phyloP scores from a whole-genome alignment of 2,797 vertebrate species.

The Kryptolebias ocellatus region DNA sequence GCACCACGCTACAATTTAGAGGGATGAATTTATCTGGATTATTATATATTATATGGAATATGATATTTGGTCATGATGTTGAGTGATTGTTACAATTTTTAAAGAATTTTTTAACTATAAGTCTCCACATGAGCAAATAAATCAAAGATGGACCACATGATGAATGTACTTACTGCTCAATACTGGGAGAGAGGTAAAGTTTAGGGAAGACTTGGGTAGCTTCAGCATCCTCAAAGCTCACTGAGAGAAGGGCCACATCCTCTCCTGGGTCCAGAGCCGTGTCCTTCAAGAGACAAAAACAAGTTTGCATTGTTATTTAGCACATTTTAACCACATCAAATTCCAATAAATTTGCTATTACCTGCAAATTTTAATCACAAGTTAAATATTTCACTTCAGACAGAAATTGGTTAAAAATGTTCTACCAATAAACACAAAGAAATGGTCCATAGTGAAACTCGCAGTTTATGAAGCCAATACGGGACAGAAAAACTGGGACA shows the following conservation, averaged over 20 bases:
- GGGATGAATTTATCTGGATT: no score
- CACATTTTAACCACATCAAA: background rate
- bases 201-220: slow-evolving; percentile 97
- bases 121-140: background rate
- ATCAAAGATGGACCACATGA: background rate
- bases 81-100: no score
- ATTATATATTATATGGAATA: no score
- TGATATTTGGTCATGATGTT: no score
- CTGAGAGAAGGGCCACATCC: slow-evolving; percentile 95
- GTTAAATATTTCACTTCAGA: no score
- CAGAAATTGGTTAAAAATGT: no score
- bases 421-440: no score
- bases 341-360: background rate
- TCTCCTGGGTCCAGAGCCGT: slow-evolving; percentile 96
- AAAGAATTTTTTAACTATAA: no score
- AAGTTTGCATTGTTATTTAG: background rate
- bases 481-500: no score
- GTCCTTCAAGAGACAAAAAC: slow-evolving; percentile 82
- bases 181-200: slow-evolving; percentile 94
- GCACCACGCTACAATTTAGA: no score
- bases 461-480: no score
- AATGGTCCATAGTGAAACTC: no score
- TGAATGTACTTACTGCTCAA: slow-evolving; percentile 91
- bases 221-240: slow-evolving; percentile 97
- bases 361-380: background rate